Percentiles rank a stretch among this genome's conserved stretches.
Evolutionary conservation across 2,888 invertebrate genomes (phyloP).

Genomic region (Scaptomyza reducta): DNA sequence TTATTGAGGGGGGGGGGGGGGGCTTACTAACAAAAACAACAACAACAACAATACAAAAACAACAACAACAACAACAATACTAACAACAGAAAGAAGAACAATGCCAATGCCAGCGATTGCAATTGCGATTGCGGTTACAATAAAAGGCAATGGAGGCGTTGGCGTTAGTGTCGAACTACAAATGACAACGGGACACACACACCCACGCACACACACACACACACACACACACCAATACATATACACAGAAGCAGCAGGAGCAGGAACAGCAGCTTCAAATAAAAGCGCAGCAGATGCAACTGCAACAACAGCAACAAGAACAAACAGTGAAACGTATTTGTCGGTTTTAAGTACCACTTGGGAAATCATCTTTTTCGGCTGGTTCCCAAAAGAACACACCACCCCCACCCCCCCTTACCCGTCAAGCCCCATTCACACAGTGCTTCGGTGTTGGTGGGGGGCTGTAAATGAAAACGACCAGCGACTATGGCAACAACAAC

Average conservation of each 20-base stretch:
- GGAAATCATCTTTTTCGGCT: conserved; percentile 76
- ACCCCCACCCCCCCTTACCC: neutral
- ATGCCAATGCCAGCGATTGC: conserved; percentile 37
- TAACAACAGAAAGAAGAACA: conserved; percentile 26
- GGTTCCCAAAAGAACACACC: neutral
- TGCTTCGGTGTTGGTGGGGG: neutral
- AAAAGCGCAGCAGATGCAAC: conserved; percentile 71
- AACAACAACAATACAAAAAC: too few species aligned
- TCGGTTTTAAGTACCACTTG: conserved; percentile 75
- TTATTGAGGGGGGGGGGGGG: conserved; percentile 54
- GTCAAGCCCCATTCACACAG: too few species aligned
- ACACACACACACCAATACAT: conserved; percentile 5
- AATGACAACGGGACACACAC: conserved; percentile 50
- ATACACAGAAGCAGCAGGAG: conserved; percentile 8
- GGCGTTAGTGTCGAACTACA: conserved; percentile 53
- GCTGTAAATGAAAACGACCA: conserved; percentile 71
- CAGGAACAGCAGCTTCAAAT: conserved; percentile 39
- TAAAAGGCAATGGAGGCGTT: conserved; percentile 59
- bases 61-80: conserved; percentile 23
- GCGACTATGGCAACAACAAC: conserved; percentile 45
- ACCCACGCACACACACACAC: conserved; percentile 18
- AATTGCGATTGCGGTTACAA: conserved; percentile 69
- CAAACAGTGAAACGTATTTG: conserved; percentile 62
- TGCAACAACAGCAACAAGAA: conserved; percentile 36
- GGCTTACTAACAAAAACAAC: conserved; percentile 32